Percentiles rank a stretch among this genome's conserved stretches.
Conservation (phyloP, 1,140 invertebrate genomes). For the Papilio machaon region DNA sequence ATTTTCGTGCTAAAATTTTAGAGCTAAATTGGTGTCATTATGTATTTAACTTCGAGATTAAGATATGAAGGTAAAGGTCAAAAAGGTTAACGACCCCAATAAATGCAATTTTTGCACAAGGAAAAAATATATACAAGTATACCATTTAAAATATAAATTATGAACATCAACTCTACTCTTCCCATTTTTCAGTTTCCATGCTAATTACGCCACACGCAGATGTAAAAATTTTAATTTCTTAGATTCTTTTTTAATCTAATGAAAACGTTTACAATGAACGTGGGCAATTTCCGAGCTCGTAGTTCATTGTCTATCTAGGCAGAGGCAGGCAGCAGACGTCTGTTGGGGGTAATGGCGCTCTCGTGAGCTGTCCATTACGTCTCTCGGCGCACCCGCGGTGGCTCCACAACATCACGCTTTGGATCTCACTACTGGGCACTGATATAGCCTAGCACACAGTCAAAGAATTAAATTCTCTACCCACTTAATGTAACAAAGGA, state of each 20-base stretch:
- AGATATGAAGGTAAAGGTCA: slow-evolving; percentile 54
- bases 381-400: slow-evolving; percentile 59
- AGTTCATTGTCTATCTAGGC: slow-evolving; percentile 41
- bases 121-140: background rate
- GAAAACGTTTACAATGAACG: background rate
- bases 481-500: background rate
- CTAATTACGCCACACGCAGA: background rate
- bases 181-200: background rate
- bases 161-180: background rate
- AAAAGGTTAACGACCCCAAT: slow-evolving; percentile 43
- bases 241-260: background rate
- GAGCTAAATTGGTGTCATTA: slow-evolving; percentile 76
- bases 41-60: slow-evolving; percentile 72
- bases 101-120: slow-evolving; percentile 31
- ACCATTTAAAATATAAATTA: background rate
- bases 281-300: slow-evolving; percentile 25
- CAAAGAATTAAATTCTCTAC: background rate
- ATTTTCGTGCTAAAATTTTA: slow-evolving; percentile 80
- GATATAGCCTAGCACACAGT: background rate
- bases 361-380: slow-evolving; percentile 65
- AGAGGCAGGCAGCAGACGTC: slow-evolving; percentile 42
- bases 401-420: slow-evolving; percentile 47
- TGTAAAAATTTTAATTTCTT: background rate
- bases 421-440: slow-evolving; percentile 37
- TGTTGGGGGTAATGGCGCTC: slow-evolving; percentile 51